A percentile compares a stretch with the other conserved stretches of the same genome.
Evolutionary conservation across 2,113 vertebrate genomes (phyloP).

Genomic region (Leptodactylus fuscus): DNA sequence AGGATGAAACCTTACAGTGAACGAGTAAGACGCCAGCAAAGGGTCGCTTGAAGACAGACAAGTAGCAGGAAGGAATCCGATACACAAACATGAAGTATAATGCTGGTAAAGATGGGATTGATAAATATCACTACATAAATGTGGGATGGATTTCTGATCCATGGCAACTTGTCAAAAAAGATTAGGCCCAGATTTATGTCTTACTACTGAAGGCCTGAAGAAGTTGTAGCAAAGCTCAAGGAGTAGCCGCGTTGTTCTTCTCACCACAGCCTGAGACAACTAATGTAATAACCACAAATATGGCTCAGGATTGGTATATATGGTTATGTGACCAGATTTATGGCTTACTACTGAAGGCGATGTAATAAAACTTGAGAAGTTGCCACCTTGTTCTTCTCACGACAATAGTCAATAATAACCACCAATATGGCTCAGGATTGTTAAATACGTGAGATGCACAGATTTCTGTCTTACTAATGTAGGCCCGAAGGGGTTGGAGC

Average conservation of each 20-base stretch:
- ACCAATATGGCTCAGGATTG: too few relatives aligned
- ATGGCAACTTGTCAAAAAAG: background rate
- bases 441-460: too few relatives aligned
- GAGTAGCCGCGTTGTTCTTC: background rate
- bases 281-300: background rate
- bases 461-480: too few relatives aligned
- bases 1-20: background rate
- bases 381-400: too few relatives aligned
- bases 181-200: background rate
- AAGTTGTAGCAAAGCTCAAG: background rate
- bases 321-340: too few relatives aligned
- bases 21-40: background rate
- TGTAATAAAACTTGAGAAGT: too few relatives aligned
- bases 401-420: too few relatives aligned
- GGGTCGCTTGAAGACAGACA: background rate
- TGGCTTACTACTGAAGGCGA: too few relatives aligned
- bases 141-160: background rate
- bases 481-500: too few relatives aligned
- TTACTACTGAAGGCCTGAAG: background rate
- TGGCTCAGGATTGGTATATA: too few relatives aligned
- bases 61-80: slow-evolving; percentile 26
- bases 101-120: background rate
- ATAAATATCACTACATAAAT: slow-evolving; percentile 3
- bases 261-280: background rate
- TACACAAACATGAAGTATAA: background rate